phyloP scores from a whole-genome alignment of 2,113 vertebrate species.

The Notarius lentiginosus region DNA sequence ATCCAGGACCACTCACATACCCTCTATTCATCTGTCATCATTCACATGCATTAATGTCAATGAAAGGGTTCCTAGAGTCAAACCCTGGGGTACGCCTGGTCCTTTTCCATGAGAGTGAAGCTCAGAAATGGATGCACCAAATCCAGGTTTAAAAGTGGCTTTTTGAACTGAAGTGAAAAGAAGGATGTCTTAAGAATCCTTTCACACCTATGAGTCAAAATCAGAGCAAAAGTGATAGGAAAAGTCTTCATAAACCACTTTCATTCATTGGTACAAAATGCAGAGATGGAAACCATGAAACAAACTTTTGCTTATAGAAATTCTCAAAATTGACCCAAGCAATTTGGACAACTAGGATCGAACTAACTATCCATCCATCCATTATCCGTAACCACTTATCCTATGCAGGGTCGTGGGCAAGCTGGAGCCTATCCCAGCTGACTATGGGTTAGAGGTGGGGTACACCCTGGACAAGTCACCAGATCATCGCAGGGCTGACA shows the following conservation, averaged over 20 bases:
- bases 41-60: background rate
- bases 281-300: background rate
- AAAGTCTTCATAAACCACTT: background rate
- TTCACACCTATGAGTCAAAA: background rate
- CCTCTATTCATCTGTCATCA: background rate
- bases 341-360: background rate
- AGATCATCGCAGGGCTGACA: no score
- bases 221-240: background rate
- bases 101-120: background rate
- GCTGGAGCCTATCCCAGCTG: no score
- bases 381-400: no score
- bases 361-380: no score
- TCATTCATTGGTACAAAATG: background rate
- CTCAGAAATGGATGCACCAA: background rate
- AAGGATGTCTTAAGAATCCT: background rate
- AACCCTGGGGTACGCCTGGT: constrained; percentile 5
- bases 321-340: background rate
- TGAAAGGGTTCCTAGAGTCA: background rate
- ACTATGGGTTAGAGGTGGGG: no score
- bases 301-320: background rate
- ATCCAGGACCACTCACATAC: background rate
- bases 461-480: no score
- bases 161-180: background rate
- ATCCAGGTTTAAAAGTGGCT: background rate
- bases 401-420: no score